Evolutionary conservation across 1,140 invertebrate species (phyloP), one percentile per base, ranked within the genome.

Genomic region (Matsumurasca onukii): DNA sequence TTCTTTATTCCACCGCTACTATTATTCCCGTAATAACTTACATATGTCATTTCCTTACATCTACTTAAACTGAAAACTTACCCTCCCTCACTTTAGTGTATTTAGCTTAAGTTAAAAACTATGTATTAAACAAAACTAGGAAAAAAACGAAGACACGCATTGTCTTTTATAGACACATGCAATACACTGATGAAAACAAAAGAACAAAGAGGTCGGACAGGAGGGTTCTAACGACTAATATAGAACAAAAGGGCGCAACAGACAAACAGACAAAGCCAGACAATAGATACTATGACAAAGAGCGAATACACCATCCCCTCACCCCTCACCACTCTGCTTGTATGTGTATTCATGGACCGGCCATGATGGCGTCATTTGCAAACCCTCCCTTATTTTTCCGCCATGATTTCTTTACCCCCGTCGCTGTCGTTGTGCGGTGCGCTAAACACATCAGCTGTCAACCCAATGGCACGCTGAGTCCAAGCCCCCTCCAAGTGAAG

Each of bases 351-450:
- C 5, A 9, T 17, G 5, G 34, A 9, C 34, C 5, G 5, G 34
- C 34, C 5, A 39, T 39, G 34, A 17, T 17, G 34, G 34, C 34
- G 34, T 39, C 5, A 17, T 39, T 5, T 5, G 34, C 17, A 17
- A 39, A 5, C 17, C 34, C 34, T 12, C 31, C 48, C 65, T 34
- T 55, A 57, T 31, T 31, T 52, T 57, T 55, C 65, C 65, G 52
- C 52, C 49, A 67, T 55, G 65, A 67, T 67, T 57, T 55, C 27
- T 57, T 31, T 17, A 25, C 22, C 5, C 30, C 55, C 34, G 5
- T 17, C 34, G 5, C 34, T 39, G 34, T 39, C 5, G 17, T 9
- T 17, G 17, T 17, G 5, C 5, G 5, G 5, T 17, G 34, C 17
- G 34, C 5, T 9, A 17, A 39, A 39, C 34, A 39, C 34, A 9